Evolutionary conservation across 1,140 invertebrate species (phyloP).

Genomic region (Plodia interpunctella): DNA sequence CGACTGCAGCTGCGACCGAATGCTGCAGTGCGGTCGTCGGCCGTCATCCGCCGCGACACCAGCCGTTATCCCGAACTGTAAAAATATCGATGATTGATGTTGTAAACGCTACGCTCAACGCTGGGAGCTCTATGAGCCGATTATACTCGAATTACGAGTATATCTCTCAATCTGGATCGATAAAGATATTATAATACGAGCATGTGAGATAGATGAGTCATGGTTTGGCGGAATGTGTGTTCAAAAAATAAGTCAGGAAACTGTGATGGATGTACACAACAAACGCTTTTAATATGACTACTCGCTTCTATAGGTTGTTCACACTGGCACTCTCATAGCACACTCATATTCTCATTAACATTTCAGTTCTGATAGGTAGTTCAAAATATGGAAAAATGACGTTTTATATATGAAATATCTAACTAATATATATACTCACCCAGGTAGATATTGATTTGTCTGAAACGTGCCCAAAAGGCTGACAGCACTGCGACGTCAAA

Average conservation of each 20-base stretch:
- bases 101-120: constrained; percentile 28
- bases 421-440: too few relatives aligned
- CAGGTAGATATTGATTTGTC: too few relatives aligned
- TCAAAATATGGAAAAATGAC: too few relatives aligned
- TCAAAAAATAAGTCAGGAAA: not conserved
- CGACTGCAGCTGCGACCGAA: not conserved
- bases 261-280: too few relatives aligned
- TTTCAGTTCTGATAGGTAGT: too few relatives aligned
- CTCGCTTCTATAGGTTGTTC: too few relatives aligned
- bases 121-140: constrained; percentile 23
- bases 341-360: too few relatives aligned
- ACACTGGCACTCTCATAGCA: too few relatives aligned
- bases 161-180: constrained; percentile 34
- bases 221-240: not conserved
- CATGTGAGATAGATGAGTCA: constrained; percentile 5
- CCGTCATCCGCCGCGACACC: constrained; percentile 10
- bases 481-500: too few relatives aligned
- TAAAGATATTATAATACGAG: constrained; percentile 21
- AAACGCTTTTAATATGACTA: too few relatives aligned
- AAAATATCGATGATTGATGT: constrained; percentile 48
- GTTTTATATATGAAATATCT: too few relatives aligned
- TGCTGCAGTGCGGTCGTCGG: not conserved
- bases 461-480: too few relatives aligned
- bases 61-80: constrained; percentile 25
- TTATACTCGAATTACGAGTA: constrained; percentile 28